Percentiles rank a stretch among this genome's conserved stretches.
These are phyloP conservation scores for Artibeus jamaicensis DNA, from an alignment of 2,797 vertebrate species.

Conservation along the genomic window DNA sequence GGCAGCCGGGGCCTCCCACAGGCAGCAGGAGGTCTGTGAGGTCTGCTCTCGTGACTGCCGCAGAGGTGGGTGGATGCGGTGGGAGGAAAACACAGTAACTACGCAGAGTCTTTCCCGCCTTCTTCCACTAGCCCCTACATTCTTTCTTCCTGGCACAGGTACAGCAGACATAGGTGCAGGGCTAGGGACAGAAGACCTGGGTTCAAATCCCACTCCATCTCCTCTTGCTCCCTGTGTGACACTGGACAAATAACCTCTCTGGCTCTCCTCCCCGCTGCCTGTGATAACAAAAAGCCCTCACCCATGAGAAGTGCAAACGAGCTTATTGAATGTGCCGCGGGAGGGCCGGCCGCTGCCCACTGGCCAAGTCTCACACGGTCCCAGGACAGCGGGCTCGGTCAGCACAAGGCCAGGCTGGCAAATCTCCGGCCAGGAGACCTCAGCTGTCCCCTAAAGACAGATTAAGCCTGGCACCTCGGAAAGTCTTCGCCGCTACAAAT, in stretches of 20 bases:
- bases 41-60: neutral
- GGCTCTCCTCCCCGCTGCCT: neutral
- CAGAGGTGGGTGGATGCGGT: accelerated
- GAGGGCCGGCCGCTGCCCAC: neutral
- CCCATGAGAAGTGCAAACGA: accelerated
- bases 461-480: neutral
- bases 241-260: neutral
- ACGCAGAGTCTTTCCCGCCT: neutral
- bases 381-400: neutral
- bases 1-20: neutral
- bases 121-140: accelerated
- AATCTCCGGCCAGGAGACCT: neutral
- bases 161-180: neutral
- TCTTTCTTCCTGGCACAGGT: neutral
- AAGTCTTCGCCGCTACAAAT: neutral
- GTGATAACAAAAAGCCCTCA: neutral
- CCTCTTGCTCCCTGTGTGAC: neutral
- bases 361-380: neutral
- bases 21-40: neutral
- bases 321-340: neutral
- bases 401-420: neutral
- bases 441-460: neutral
- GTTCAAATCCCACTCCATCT: neutral
- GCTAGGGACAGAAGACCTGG: neutral
- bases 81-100: neutral